Base-by-base conservation (phyloP, 2,797 vertebrate species). In the Alcedo atthis region DNA sequence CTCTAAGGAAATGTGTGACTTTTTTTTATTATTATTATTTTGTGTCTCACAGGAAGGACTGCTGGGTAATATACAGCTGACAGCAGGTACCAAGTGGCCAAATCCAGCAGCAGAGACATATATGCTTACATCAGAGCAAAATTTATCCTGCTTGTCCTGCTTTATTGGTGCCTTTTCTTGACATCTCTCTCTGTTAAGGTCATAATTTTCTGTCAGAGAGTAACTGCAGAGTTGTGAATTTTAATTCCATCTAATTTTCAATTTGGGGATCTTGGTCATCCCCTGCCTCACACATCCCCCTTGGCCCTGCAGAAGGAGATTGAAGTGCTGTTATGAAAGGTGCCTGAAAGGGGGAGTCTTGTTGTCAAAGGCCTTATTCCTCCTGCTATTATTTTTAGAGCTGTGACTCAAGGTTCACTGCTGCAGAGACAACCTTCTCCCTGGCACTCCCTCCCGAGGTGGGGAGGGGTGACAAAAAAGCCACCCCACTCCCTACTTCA, bases 211-310 rank as follows among this genome's bases (percentile, higher is more conserved):
- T 87, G 78, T 89, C 77, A 67, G 74, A 90, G 77, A 3, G 33
- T 32, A 92, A 77, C 91, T 70, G 75, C 54, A 75, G 91, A 89
- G 75, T 85, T 61, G 71, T 79, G 79, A 69, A 49, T 94, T 96
- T 94, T 85, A 96, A 96, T 93, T 82, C 77, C 5, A 0, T 15
- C 37, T 89, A 94, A 96, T 94, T 93, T 91, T 79, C 87, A 81
- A 15, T 68, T 87, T 61, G 4, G 8, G 82, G 87, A 90, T 19
- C 45, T 81, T 15, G 19, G 78, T 74, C 90, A 82, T 80, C 58
- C 87, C 49, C 28, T 66, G 62, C 95, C 81, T 15, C 82, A 54
- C 30, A 16, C 61, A 24, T 37, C 51, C 28, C 35, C 13, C 42
- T 58, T 21, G 32, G 9, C 76, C 74, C 13, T 51, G 42, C 73